Evolutionary conservation across 64 coral and sea anemone genomes (phyloP).

Genomic region (Orbicella faveolata): DNA sequence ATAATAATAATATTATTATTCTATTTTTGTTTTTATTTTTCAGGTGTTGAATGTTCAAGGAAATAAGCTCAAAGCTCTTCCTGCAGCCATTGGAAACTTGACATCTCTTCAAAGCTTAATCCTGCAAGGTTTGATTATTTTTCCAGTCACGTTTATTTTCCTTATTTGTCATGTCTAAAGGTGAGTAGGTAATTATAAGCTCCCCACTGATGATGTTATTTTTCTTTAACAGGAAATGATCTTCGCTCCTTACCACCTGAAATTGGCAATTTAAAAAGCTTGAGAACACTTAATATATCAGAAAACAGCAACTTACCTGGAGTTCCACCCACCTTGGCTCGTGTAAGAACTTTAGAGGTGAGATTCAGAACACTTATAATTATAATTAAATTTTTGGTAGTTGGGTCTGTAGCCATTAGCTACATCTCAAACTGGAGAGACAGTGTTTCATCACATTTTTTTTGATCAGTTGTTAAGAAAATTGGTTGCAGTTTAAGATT

Average conservation of each 20-base stretch:
- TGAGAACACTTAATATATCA: constrained; percentile 86
- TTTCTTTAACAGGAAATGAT: constrained; percentile 73
- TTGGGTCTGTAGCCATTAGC: no score
- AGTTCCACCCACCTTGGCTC: constrained; percentile 67
- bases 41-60: constrained; percentile 91
- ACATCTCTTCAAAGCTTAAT: constrained; percentile 68
- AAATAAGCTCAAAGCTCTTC: constrained; percentile 85
- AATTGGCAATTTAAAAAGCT: constrained; percentile 77
- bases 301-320: constrained; percentile 68
- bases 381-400: no score
- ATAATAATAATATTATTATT: no score
- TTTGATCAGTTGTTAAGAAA: no score
- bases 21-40: neutral
- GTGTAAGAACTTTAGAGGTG: constrained; percentile 87
- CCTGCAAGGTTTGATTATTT: constrained; percentile 75
- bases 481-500: no score
- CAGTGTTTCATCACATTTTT: no score
- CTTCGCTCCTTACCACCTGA: constrained; percentile 77
- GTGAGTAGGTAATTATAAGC: no score
- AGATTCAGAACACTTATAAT: neutral
- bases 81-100: constrained; percentile 70
- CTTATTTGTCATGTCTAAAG: no score
- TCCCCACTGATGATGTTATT: neutral
- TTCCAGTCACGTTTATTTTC: neutral
- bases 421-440: no score